Evolutionary conservation across 2,797 vertebrate genomes (phyloP).

Genomic region (Macroramphosus scolopax): DNA sequence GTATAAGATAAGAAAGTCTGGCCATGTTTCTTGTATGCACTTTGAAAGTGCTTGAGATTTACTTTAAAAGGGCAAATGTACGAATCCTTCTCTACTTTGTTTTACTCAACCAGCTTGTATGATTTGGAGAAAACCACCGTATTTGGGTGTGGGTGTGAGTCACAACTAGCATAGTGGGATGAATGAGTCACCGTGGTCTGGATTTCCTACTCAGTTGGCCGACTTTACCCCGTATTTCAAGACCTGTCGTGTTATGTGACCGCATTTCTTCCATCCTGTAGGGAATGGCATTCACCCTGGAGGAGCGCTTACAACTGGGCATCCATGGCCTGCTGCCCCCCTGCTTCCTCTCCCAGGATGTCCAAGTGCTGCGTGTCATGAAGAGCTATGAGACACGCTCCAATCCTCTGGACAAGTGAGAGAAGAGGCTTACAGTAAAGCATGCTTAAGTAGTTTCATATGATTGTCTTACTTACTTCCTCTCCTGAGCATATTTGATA

Average conservation of each 20-base stretch:
- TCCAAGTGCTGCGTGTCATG: constrained; percentile 94
- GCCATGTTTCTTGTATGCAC: too few species aligned
- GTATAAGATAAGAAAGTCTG: too few species aligned
- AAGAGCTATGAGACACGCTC: constrained; percentile 90
- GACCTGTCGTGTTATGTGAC: too few species aligned
- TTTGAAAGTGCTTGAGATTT: too few species aligned
- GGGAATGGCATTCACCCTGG: constrained; percentile 97
- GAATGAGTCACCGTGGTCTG: constrained; percentile 54
- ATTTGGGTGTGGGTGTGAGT: constrained; percentile 15
- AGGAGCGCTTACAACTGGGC: constrained; percentile 93
- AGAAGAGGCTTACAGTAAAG: constrained; percentile 3
- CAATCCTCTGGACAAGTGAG: constrained; percentile 93
- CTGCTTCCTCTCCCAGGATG: constrained; percentile 94
- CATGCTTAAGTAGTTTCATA: neutral
- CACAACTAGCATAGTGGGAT: too few species aligned
- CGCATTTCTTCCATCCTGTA: constrained; percentile 54
- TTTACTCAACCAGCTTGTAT: neutral
- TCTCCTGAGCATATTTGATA: too few species aligned
- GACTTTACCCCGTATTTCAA: neutral
- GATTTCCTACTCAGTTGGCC: constrained; percentile 11
- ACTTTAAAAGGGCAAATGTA: too few species aligned
- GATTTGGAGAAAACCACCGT: constrained; percentile 8
- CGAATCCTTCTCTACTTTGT: neutral
- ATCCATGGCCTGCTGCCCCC: constrained; percentile 96
- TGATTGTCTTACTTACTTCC: neutral